phyloP scores from a whole-genome alignment of 1,140 invertebrate genomes.

The Bemisia tabaci region DNA sequence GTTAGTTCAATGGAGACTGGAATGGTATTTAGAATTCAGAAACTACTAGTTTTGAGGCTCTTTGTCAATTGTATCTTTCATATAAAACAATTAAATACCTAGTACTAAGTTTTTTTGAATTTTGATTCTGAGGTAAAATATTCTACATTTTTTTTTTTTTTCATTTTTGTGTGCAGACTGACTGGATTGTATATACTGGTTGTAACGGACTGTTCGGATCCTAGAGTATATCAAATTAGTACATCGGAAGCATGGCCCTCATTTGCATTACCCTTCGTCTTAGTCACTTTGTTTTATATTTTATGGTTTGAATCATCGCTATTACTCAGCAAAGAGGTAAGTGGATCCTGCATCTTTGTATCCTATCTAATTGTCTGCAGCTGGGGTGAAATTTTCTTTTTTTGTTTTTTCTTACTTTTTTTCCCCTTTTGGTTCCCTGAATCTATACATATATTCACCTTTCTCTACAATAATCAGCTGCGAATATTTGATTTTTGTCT shows the following conservation, averaged over 20 bases:
- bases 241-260: constrained; percentile 45
- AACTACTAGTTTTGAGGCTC: no score
- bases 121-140: no score
- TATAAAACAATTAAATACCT: no score
- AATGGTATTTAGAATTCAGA: no score
- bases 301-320: constrained; percentile 53
- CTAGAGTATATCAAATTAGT: constrained; percentile 43
- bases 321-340: constrained; percentile 52
- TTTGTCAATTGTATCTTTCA: no score
- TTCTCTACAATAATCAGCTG: no score
- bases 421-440: no score
- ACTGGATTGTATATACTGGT: constrained; percentile 47
- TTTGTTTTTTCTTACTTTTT: not conserved
- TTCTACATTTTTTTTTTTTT: no score
- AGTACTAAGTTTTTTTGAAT: no score
- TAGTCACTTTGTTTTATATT: constrained; percentile 60
- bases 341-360: constrained; percentile 19
- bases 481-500: no score
- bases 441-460: no score
- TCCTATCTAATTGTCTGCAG: not conserved
- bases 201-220: constrained; percentile 43
- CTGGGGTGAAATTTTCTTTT: not conserved
- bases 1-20: no score
- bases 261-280: constrained; percentile 55
- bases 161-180: constrained; percentile 45